Conservation (phyloP, 2,797 vertebrate species). For the Taeniopygia guttata region DNA sequence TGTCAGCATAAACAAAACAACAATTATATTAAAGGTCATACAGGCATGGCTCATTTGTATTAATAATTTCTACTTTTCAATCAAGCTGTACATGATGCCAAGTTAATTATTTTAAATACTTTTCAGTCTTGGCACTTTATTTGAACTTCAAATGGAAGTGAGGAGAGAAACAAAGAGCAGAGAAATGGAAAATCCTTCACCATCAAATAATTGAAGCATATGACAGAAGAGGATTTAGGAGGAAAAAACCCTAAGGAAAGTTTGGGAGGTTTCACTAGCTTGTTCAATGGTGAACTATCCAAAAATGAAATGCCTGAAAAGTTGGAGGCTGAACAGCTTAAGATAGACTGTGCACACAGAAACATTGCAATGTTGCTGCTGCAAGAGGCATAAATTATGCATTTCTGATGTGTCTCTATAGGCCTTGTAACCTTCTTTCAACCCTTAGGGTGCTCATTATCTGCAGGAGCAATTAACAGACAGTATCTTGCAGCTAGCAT, state of each 20-base stretch:
- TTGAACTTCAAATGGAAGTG: background rate
- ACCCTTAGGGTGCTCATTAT: constrained; percentile 40
- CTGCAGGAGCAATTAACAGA: constrained; percentile 43
- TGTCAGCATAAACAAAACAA: constrained; percentile 19
- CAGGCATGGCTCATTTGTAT: constrained; percentile 4
- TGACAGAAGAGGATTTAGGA: constrained; percentile 8
- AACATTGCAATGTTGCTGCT: background rate
- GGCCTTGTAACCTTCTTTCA: constrained; percentile 21
- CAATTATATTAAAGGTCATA: constrained; percentile 5
- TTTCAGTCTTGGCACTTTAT: background rate
- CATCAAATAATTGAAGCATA: background rate
- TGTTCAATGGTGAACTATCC: constrained; percentile 2
- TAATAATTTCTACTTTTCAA: constrained; percentile 17
- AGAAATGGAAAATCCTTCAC: background rate
- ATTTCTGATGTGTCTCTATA: constrained; percentile 10
- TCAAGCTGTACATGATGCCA: background rate
- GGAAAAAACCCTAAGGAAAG: background rate
- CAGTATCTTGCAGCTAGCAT: background rate
- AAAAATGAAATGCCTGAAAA: constrained; percentile 16
- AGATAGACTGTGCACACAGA: background rate
- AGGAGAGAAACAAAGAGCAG: background rate
- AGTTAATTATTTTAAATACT: constrained; percentile 39
- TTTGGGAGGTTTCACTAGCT: background rate
- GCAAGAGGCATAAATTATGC: constrained; percentile 36
- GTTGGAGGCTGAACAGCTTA: background rate